Evolutionary conservation across 2,888 invertebrate genomes (phyloP).

Genomic region (Listrodromus nycthemerus): DNA sequence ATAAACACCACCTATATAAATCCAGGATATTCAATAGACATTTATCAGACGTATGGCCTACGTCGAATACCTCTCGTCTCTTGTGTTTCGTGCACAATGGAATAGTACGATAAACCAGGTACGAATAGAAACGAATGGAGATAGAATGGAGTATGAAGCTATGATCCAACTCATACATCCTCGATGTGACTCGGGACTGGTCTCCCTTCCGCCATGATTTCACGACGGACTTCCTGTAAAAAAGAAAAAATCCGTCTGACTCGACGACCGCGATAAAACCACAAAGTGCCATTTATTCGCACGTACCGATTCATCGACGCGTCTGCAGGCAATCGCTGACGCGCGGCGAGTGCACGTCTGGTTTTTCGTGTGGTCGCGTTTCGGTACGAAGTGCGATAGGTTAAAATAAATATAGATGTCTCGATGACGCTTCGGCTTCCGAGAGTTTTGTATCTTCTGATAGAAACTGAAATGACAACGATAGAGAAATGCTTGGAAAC

Average conservation of each 20-base stretch:
- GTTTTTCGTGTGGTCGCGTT: slow-evolving; percentile 40
- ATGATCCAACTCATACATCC: slow-evolving; percentile 12
- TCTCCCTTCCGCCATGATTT: slow-evolving; percentile 53
- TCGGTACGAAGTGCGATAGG: slow-evolving; percentile 68
- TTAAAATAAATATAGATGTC: slow-evolving; percentile 78
- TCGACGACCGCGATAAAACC: slow-evolving; percentile 46
- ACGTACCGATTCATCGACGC: slow-evolving; percentile 53
- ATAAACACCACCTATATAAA: slow-evolving; percentile 63
- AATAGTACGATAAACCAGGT: slow-evolving; percentile 61
- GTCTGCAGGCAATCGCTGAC: slow-evolving; percentile 42
- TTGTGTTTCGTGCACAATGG: slow-evolving; percentile 58
- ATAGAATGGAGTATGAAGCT: slow-evolving; percentile 47
- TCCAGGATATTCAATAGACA: slow-evolving; percentile 80
- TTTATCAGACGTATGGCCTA: slow-evolving; percentile 70
- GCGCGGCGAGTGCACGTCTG: slow-evolving; percentile 30
- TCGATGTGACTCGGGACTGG: slow-evolving; percentile 36
- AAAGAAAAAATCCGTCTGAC: slow-evolving; percentile 11
- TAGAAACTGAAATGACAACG: not conserved
- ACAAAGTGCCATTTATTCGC: slow-evolving; percentile 58
- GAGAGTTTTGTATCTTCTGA: slow-evolving; percentile 14
- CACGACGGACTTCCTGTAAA: slow-evolving; percentile 23
- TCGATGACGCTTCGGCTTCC: slow-evolving; percentile 15
- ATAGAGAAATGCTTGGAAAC: too few species aligned
- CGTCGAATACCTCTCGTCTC: slow-evolving; percentile 48
- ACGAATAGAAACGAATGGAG: slow-evolving; percentile 63